Evolutionary conservation across 2,888 invertebrate species (phyloP), one percentile per base, ranked within the genome.

Genomic region (Diplazon laetatorius): DNA sequence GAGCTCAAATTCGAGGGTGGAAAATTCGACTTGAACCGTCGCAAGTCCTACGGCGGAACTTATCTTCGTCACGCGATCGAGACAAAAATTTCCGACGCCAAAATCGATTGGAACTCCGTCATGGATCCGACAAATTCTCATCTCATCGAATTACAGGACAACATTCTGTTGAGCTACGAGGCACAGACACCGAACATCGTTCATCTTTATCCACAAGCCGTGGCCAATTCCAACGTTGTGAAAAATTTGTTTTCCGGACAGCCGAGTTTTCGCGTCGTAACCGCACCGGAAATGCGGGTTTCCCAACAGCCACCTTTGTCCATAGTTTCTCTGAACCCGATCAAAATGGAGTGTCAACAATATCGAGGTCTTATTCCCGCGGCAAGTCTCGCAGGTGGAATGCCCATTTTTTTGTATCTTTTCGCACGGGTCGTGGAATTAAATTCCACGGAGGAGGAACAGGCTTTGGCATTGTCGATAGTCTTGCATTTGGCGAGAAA

Each of bases 391-490:
- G 91, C 94, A 20, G 95, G 95, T 0, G 95, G 95, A 0, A 91
- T 94, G 0, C 93, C 94, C 8, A 91, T 94, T 55, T 92, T 95
- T 84, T 90, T 95, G 0, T 95, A 94, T 81, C 91, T 95, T 0
- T 95, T 94, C 85, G 95, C 95, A 0, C 92, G 95, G 90, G 95
- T 94, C 77, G 94, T 95, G 18, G 95, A 95, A 86, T 87, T 95
- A 16, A 92, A 92, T 5, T 93, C 93, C 10, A 91, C 89, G 5
- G 93, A 93, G 4, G 91, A 91, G 65, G 93, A 93, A 60, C 95
- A 95, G 88, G 94, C 95, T 1, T 83, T 91, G 80, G 95, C 95
- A 0, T 90, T 95, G 77, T 92, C 93, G 71, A 87, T 93, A 12
- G 86, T 94, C 57, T 91, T 95, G 18, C 93, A 93, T 44, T 91